A percentile compares a stretch with the other conserved stretches of the same genome.
phyloP scores from a whole-genome alignment of 2,888 invertebrate genomes.

The Lepidocyrtoides sp. region DNA sequence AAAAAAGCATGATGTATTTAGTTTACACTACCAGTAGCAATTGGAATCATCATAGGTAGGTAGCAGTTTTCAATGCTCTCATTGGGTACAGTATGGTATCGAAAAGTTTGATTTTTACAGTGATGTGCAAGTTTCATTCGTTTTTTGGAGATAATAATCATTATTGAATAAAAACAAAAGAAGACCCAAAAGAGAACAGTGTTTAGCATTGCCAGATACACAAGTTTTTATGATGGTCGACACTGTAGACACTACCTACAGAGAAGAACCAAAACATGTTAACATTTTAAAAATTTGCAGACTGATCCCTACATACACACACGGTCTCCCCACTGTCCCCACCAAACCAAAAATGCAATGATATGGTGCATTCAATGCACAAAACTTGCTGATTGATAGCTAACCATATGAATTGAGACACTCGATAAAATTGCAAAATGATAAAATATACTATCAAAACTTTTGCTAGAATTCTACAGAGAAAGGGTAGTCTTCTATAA shows the following conservation, averaged over 20 bases:
- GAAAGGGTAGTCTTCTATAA: conserved; percentile 26
- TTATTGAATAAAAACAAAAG: not conserved
- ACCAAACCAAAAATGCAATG: not conserved
- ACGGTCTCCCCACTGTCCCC: too few species aligned
- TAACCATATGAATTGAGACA: conserved; percentile 52
- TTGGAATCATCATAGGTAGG: not conserved
- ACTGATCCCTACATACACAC: too few species aligned
- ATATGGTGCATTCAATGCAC: not conserved
- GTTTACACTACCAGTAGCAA: not conserved
- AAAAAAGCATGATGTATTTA: too few species aligned
- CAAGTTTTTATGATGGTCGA: too few species aligned
- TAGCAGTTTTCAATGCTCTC: too few species aligned
- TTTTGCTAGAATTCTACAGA: conserved; percentile 55
- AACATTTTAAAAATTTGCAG: too few species aligned
- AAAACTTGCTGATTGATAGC: conserved; percentile 25
- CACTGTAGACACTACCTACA: too few species aligned
- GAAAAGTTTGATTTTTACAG: not conserved
- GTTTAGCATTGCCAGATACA: too few species aligned
- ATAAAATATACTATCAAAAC: conserved; percentile 46
- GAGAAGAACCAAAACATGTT: too few species aligned
- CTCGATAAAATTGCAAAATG: conserved; percentile 37
- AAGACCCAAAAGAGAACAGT: not conserved
- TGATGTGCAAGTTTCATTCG: not conserved
- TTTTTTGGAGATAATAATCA: conserved; percentile 23
- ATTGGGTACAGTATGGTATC: too few species aligned